Evolutionary conservation across 2,797 vertebrate genomes (phyloP).

Genomic region (Channa striata): DNA sequence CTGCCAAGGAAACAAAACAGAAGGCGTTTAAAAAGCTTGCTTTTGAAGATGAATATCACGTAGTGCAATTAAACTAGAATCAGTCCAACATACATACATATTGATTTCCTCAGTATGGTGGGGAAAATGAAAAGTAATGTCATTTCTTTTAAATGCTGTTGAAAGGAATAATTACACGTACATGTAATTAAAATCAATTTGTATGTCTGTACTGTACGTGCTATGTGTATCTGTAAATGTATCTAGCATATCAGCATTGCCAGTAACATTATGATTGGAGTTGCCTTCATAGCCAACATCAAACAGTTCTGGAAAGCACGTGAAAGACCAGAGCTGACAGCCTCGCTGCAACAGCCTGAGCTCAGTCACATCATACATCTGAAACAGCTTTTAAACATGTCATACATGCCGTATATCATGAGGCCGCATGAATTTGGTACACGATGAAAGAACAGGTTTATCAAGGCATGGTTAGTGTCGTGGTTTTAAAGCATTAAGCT

Average conservation of each 20-base stretch:
- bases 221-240: neutral
- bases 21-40: neutral
- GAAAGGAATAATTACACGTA: too few species aligned
- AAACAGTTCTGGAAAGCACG: neutral
- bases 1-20: neutral
- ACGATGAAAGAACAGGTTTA: neutral
- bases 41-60: neutral
- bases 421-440: neutral
- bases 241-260: neutral
- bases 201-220: neutral
- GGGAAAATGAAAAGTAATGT: neutral
- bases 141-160: neutral
- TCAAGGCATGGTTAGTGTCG: too few species aligned
- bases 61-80: neutral
- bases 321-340: neutral
- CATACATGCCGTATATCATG: too few species aligned
- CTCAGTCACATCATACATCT: neutral
- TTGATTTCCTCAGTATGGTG: neutral
- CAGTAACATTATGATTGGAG: neutral
- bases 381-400: neutral
- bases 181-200: too few species aligned
- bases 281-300: neutral
- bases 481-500: neutral
- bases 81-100: neutral
- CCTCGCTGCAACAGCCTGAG: neutral